A percentile compares a stretch with the other conserved stretches of the same genome.
These are phyloP conservation scores for Thereva nobilitata DNA, from an alignment of 2,888 invertebrate genomes.

Conservation along the genomic window DNA sequence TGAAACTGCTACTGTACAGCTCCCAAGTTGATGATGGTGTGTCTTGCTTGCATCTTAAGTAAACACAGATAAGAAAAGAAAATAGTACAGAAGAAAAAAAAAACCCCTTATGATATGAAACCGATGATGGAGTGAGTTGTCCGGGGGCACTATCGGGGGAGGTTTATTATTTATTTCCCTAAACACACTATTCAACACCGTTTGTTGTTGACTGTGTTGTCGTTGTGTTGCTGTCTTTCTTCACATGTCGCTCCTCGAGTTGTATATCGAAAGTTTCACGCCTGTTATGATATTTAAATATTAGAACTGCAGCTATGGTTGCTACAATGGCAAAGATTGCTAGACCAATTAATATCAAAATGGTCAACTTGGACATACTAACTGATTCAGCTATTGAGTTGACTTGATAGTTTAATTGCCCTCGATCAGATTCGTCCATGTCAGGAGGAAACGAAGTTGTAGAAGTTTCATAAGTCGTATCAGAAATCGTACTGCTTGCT, in stretches of 20 bases:
- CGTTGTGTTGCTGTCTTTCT: conserved; percentile 44
- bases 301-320: not conserved
- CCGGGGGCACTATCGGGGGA: too few species aligned
- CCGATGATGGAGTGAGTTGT: too few species aligned
- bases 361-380: too few species aligned
- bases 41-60: not conserved
- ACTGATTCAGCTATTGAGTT: too few species aligned
- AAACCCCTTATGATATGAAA: too few species aligned
- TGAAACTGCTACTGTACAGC: conserved; percentile 3
- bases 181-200: too few species aligned
- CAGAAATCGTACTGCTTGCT: conserved; percentile 42
- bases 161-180: too few species aligned
- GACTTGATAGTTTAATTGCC: too few species aligned
- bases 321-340: not conserved
- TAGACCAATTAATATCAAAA: conserved; percentile 2
- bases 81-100: not conserved
- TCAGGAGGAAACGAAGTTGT: conserved; percentile 42
- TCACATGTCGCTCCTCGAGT: conserved; percentile 54
- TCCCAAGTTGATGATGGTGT: not conserved
- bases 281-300: conserved; percentile 2
- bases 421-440: conserved; percentile 22
- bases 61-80: not conserved
- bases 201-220: not conserved
- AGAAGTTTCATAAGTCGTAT: conserved; percentile 44
- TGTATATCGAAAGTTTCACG: conserved; percentile 53